Percentiles rank a stretch among this genome's conserved stretches.
Conservation (phyloP, 1,140 invertebrate species). For the Eubasilissa regina region DNA sequence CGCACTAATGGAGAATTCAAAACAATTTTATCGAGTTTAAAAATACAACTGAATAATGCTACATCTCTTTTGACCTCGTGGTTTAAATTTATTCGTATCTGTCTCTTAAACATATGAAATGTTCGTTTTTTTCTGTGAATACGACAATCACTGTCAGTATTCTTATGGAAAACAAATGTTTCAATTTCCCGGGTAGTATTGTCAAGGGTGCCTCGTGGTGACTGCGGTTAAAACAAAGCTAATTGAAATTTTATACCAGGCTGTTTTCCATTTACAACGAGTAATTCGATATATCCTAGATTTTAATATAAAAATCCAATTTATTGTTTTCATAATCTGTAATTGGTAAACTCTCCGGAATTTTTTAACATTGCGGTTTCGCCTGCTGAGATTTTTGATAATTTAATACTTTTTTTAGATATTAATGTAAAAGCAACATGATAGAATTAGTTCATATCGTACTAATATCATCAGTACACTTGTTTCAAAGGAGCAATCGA, state of each 20-base stretch:
- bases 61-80: not conserved
- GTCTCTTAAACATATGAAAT: not conserved
- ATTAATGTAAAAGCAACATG: too few species aligned
- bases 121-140: slow-evolving; percentile 31
- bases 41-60: not conserved
- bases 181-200: slow-evolving; percentile 52
- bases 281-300: not conserved
- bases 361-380: too few species aligned
- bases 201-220: slow-evolving; percentile 31
- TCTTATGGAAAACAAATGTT: slow-evolving; percentile 59
- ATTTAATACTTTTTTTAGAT: too few species aligned
- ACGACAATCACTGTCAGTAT: slow-evolving; percentile 52
- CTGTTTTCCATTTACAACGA: slow-evolving; percentile 3
- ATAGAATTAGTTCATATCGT: too few species aligned
- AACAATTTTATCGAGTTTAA: not conserved
- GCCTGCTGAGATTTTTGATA: too few species aligned
- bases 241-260: not conserved
- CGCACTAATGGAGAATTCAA: not conserved
- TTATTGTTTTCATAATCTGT: too few species aligned
- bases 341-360: too few species aligned
- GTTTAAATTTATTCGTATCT: not conserved
- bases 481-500: too few species aligned
- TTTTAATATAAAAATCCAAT: not conserved
- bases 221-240: slow-evolving; percentile 15
- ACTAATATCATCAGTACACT: too few species aligned